Evolutionary conservation across 2,113 vertebrate genomes (phyloP).

Genomic region (Aix galericulata): DNA sequence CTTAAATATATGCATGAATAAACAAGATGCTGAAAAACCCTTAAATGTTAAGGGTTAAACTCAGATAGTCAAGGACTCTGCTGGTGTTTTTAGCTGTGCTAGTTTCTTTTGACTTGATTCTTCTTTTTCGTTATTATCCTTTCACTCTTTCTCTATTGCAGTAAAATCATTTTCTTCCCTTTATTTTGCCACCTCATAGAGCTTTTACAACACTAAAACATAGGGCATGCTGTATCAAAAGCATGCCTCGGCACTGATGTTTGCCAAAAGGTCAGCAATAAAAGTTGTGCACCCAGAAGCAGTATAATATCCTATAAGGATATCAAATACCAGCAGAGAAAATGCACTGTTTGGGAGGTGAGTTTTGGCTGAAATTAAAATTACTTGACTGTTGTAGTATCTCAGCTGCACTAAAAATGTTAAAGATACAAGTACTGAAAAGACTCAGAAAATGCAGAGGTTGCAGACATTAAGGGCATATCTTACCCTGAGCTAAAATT

Average conservation of each 20-base stretch:
- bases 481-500: background rate
- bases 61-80: background rate
- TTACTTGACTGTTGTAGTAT: background rate
- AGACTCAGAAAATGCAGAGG: background rate
- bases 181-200: background rate
- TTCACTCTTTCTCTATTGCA: background rate
- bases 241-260: background rate
- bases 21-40: background rate
- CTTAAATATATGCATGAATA: background rate
- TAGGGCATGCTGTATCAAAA: background rate
- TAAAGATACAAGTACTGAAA: background rate
- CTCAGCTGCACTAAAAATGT: background rate
- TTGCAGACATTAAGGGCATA: background rate
- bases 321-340: background rate
- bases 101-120: background rate
- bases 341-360: background rate
- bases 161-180: background rate
- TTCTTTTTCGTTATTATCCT: background rate
- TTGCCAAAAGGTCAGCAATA: background rate
- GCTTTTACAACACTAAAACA: background rate
- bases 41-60: background rate
- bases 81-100: background rate
- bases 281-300: background rate
- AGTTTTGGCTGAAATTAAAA: background rate
- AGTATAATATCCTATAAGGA: background rate